Conservation (phyloP, 2,113 vertebrate species). For the Oncorhynchus mykiss region DNA sequence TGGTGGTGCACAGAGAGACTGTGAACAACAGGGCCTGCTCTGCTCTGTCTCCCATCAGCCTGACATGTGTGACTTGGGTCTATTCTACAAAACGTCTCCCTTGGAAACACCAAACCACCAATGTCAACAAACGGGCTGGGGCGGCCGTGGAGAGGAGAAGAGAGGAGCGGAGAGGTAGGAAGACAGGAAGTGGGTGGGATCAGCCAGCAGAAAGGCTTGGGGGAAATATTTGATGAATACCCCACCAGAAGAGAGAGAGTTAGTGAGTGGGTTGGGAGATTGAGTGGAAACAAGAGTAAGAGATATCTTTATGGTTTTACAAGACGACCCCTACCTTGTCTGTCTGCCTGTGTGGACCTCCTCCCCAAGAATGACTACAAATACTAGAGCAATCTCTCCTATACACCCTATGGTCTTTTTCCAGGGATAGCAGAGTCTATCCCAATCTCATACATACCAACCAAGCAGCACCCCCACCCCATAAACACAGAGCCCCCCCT, state of each 20-base stretch:
- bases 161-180: background rate
- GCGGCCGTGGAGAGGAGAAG: background rate
- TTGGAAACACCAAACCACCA: constrained; percentile 2
- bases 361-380: too few species aligned
- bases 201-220: constrained; percentile 15
- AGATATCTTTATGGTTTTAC: too few species aligned
- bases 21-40: background rate
- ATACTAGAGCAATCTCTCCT: too few species aligned
- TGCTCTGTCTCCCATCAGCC: constrained; percentile 4
- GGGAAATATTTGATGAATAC: constrained; percentile 14
- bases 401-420: constrained; percentile 6
- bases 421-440: background rate
- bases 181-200: constrained; percentile 40
- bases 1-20: constrained; percentile 30
- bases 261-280: background rate
- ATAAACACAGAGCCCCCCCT: background rate
- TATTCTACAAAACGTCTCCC: constrained; percentile 3
- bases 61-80: background rate
- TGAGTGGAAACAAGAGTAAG: background rate
- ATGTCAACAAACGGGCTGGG: constrained; percentile 8
- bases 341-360: background rate
- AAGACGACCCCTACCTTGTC: too few species aligned
- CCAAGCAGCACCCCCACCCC: too few species aligned
- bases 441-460: too few species aligned
- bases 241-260: background rate